Base-by-base conservation (phyloP, 2,113 vertebrate genomes). In the Ceuthmochares aereus region DNA sequence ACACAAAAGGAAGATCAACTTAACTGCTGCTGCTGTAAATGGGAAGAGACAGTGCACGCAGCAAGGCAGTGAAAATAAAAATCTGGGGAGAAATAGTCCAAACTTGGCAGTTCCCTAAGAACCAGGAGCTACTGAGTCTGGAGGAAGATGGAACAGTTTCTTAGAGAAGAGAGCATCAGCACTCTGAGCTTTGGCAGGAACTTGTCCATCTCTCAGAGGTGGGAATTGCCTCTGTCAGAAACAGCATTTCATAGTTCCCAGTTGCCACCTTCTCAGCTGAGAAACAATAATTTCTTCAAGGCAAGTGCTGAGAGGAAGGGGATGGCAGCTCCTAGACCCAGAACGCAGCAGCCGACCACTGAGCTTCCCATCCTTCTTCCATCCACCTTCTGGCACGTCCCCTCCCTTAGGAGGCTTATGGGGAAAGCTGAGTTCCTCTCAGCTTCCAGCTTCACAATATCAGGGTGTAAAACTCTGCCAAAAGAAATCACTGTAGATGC, bases 1-100 rank as follows among this genome's bases (percentile, higher is more conserved):
- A 97, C 76, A 95, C 89, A 92, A 95, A 70, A 90, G 82, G 82
- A n/a, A 62, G 32, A 52, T 76, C 42, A 88, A 22, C 20, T 52
- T 85, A 15, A 30, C 37, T 27, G 47, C 56, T 83, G 68, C 54
- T 93, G 56, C 42, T 75, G 64, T 9, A 63, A 75, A 37, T 32
- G 17, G 45, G 90, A 76, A 32, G 73, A 93, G 78, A 67, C 27
- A 6, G 0, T 51, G 52, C 55, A 84, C 8, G 64, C 25, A 77
- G 34, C 59, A 90, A 93, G 54, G 49, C 54, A 77, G 54, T 0
- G 1, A 62, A 88, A 89, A 64, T 68, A 32, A 74, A 84, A 80
- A 78, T 13, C 30, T 54, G 32, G 15, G 32, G 37, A 69, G 20
- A 62, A 89, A 76, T 63, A 76, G 37, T 51, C 36, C 36, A 59